A percentile compares a stretch with the other conserved stretches of the same genome.
Evolutionary conservation across 2,113 vertebrate genomes (phyloP).

Genomic region (Cinclus mexicanus): DNA sequence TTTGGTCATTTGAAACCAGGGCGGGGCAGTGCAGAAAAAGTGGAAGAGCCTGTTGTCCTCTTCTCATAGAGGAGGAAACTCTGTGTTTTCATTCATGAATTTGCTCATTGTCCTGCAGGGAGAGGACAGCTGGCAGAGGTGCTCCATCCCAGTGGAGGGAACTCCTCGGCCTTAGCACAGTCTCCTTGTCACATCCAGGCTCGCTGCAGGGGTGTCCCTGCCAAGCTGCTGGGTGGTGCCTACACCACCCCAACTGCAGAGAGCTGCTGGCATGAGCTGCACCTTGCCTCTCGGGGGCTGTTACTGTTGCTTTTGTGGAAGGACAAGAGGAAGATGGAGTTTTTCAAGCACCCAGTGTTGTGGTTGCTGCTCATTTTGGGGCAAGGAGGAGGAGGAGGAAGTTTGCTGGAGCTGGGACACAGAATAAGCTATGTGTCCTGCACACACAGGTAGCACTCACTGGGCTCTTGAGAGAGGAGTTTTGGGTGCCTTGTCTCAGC

Average conservation of each 20-base stretch:
- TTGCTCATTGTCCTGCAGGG: not conserved
- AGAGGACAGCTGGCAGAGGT: not conserved
- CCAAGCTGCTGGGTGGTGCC: not conserved
- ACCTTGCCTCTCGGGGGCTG: accelerated
- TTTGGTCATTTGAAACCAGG: not conserved
- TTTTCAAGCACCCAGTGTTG: not conserved
- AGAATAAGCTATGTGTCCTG: not conserved
- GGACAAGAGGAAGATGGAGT: not conserved
- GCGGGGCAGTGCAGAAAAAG: accelerated
- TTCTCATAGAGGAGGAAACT: not conserved
- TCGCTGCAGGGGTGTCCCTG: not conserved
- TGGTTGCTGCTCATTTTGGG: not conserved
- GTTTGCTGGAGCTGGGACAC: not conserved
- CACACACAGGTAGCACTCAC: not conserved
- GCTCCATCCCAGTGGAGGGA: not conserved
- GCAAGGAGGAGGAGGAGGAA: not conserved
- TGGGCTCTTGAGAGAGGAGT: not conserved
- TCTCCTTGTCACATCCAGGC: not conserved
- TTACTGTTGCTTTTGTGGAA: not conserved
- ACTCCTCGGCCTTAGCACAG: accelerated
- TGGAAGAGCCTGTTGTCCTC: not conserved
- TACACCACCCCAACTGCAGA: not conserved
- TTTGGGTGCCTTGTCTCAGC: not conserved
- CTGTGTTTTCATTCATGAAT: not conserved
- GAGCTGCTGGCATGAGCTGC: not conserved